Conservation (phyloP, 2,888 invertebrate genomes). For the Drosophila pullipes region DNA sequence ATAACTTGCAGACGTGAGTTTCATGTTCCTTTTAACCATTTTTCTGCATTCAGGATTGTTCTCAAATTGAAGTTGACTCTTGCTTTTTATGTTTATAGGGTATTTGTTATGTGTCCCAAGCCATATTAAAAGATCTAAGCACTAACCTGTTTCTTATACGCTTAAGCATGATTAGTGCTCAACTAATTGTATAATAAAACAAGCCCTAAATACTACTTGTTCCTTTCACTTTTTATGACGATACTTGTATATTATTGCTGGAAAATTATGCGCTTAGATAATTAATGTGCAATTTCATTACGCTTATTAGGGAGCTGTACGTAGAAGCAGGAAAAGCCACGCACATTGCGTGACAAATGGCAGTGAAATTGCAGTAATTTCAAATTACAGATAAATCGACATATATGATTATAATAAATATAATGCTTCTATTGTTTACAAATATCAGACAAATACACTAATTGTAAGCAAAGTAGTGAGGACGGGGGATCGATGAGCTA, state of each 20-base stretch:
- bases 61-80: not conserved
- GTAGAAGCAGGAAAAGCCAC: not conserved
- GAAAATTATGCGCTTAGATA: constrained; percentile 46
- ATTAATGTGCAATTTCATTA: constrained; percentile 58
- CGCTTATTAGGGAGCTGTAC: constrained; percentile 33
- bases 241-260: not conserved
- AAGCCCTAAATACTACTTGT: not conserved
- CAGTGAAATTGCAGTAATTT: constrained; percentile 20
- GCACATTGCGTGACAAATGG: constrained; percentile 45
- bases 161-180: not conserved
- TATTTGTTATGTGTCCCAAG: not conserved
- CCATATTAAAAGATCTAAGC: not conserved
- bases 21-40: not conserved
- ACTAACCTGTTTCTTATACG: not conserved
- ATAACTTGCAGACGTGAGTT: not conserved
- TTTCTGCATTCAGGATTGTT: not conserved
- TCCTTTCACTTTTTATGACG: not conserved
- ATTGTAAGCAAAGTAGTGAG: constrained; percentile 51
- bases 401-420: constrained; percentile 9
- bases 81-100: not conserved
- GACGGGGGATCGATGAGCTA: not conserved
- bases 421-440: constrained; percentile 21
- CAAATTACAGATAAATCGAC: constrained; percentile 16
- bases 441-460: constrained; percentile 59
- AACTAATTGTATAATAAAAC: not conserved